Base-by-base conservation (phyloP, 2,113 vertebrate genomes). In the Pungitius pungitius region DNA sequence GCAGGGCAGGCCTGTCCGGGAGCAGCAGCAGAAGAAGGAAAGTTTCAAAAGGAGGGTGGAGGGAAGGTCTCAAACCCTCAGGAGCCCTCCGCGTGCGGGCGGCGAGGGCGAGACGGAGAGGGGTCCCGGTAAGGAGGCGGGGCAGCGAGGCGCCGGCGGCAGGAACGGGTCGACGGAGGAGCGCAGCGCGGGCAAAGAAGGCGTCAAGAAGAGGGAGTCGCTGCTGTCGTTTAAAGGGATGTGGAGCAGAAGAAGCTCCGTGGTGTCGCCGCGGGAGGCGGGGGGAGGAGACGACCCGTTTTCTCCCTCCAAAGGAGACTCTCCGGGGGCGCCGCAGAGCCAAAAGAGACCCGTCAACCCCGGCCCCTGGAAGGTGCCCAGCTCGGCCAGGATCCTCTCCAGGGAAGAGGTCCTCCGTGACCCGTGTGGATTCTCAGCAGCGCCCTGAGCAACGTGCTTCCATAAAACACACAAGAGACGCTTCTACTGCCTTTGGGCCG, bases 341-440 rank as follows among this genome's bases (percentile, higher is more conserved):
- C 93, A 86, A 85, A 95, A 92, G 87, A 69, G 89, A 12, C 85
- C 89, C 0, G 88, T 97, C 62, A 94, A 90, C 68, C 94, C 96
- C 0, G 95, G 95, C 18, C 94, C 94, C 2, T 99, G 96, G 97
- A 96, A 95, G 86, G 93, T 96, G 37, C 96, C 96, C 2, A 90
- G 92, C 55, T 88, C 93, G 33, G 93, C 81, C 18, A 95, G 87
- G 91, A 95, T 94, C 79, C 91, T 94, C 65, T 86, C 93, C 45
- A 85, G 84, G 81, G 92, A 70, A 17, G 93, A 94, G 84, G 90
- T 90, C 61, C 80, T 94, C 52, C 82, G 68, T 40, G 88, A 92
- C 79, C 73, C 90, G 78, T 86, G n/a, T 70, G 63, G 73, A 71
- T 75, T 77, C 75, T 79, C 49, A 77, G 63, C 49, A 42, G 26